Evolutionary conservation across 2,113 vertebrate species (phyloP), one percentile per base, ranked within the genome.

Genomic region (Alces alces): DNA sequence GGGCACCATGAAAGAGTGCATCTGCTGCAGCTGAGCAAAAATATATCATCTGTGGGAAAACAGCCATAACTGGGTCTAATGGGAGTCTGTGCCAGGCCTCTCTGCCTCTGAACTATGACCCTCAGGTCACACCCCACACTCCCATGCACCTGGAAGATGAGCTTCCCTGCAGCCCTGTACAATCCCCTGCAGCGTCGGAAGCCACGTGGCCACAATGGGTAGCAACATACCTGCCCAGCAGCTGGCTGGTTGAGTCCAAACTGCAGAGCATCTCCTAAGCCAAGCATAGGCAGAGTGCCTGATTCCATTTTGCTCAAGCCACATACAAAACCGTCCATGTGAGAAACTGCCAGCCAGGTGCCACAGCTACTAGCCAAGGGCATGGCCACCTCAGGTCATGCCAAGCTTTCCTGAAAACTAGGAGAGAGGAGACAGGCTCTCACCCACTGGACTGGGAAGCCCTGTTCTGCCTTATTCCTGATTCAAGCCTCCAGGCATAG

Each of bases 401-500:
- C 45, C 45, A 52, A 13, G 33, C 23, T 83, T 95, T 82, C 47
- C 27, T 78, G n/a, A 76, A 93, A 28, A 91, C 13, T 13, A 55
- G 78, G 2, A 21, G 12, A 82, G 27, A n/a, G 13, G 28, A 93
- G 33, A 73, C 61, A 1, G 36, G 54, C 33, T 82, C 33, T 90
- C 57, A 57, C 47, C 6, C 47, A 86, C 11, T 23, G 25, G 57
- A 57, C 10, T 83, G 19, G 17, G 39, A 86, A 76, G 47, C 27
- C 89, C 57, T 39, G 9, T 73, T 76, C 21, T 89, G 13, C 83
- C n/a, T 54, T 89, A 54, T n/a, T 96, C 21, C 50, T 86, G 21
- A 93, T 47, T 61, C 45, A 95, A 93, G 50, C n/a, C 57, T 95
- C 25, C 25, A 45, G 36, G 27, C 30, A 58, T 30, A 89, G 13